phyloP scores from a whole-genome alignment of 2,888 invertebrate genomes.

The Crepidodera aurea region DNA sequence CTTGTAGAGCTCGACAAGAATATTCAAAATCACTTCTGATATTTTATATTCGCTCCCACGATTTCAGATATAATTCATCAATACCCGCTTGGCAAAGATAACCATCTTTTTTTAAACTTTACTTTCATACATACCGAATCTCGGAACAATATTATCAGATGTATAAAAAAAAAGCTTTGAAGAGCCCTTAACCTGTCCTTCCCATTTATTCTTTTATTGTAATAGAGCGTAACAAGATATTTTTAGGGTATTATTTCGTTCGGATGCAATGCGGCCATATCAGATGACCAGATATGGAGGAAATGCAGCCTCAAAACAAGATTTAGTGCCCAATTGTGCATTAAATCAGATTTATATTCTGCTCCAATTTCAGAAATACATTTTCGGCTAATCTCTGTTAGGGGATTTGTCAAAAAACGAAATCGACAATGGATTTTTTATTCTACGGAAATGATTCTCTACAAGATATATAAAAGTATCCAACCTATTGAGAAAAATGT shows the following conservation, averaged over 20 bases:
- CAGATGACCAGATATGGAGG: slow-evolving; percentile 37
- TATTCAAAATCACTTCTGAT: too few species aligned
- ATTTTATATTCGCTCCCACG: too few species aligned
- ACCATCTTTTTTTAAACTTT: neutral
- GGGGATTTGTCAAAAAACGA: neutral
- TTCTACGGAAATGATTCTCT: too few species aligned
- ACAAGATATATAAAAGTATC: too few species aligned
- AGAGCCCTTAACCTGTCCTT: slow-evolving; percentile 34
- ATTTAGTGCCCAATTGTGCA: slow-evolving; percentile 40
- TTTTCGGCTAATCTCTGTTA: slow-evolving; percentile 29
- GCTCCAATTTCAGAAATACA: slow-evolving; percentile 35
- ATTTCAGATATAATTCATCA: neutral
- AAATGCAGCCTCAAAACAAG: slow-evolving; percentile 33
- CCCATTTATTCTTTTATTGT: slow-evolving; percentile 30
- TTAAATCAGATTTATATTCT: slow-evolving; percentile 39
- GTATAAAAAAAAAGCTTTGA: slow-evolving; percentile 19
- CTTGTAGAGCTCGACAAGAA: too few species aligned
- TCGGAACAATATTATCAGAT: slow-evolving; percentile 28
- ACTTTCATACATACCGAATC: slow-evolving; percentile 18
- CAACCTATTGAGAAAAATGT: too few species aligned
- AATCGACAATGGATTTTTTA: too few species aligned
- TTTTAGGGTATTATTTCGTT: slow-evolving; percentile 36
- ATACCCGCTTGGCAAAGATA: neutral
- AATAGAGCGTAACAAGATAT: slow-evolving; percentile 36
- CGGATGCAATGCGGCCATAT: slow-evolving; percentile 29